A percentile compares a stretch with the other conserved stretches of the same genome.
Conservation (phyloP, 2,113 vertebrate genomes). For the Camelus bactrianus region DNA sequence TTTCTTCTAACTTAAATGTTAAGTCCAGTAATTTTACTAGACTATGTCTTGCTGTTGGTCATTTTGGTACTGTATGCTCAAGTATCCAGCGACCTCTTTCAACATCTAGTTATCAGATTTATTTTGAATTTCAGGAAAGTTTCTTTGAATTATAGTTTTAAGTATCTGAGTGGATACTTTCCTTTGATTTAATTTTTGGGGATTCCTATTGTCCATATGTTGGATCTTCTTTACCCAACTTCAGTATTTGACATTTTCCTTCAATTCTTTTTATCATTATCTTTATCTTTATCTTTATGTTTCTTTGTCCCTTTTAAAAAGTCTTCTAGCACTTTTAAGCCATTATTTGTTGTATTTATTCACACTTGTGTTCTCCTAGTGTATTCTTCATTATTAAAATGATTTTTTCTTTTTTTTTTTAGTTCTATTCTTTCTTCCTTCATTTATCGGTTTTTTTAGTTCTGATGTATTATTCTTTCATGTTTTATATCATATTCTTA, state of each 20-base stretch:
- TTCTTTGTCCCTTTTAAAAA: not conserved
- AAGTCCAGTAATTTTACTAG: not conserved
- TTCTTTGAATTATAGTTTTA: not conserved
- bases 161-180: not conserved
- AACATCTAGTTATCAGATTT: not conserved
- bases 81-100: not conserved
- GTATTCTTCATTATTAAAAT: not conserved
- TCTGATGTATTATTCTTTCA: not conserved
- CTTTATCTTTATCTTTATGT: not conserved
- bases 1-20: not conserved
- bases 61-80: not conserved
- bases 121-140: not conserved
- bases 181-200: not conserved
- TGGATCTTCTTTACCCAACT: conserved; percentile 42
- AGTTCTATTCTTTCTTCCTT: not conserved
- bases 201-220: not conserved
- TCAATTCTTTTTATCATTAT: not conserved
- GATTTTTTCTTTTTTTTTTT: not conserved
- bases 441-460: not conserved
- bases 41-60: not conserved
- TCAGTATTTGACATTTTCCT: not conserved
- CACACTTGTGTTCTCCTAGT: not conserved
- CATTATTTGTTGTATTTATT: not conserved
- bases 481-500: not conserved
- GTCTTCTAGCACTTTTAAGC: not conserved